Evolutionary conservation across 2,113 vertebrate species (phyloP).

Genomic region (Melanocharis versteri): DNA sequence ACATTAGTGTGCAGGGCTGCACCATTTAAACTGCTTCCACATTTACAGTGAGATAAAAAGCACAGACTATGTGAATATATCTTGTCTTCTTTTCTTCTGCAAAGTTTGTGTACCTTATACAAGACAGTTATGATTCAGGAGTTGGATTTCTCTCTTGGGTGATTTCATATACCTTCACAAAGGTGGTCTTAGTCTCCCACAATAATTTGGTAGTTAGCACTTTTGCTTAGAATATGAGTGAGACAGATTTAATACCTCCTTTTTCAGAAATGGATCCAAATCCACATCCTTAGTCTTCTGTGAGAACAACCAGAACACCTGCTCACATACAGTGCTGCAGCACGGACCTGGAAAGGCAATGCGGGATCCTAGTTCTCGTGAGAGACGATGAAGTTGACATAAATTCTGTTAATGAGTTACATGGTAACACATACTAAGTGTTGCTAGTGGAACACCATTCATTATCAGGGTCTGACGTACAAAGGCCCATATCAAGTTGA

Average conservation of each 20-base stretch:
- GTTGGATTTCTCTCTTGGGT: neutral
- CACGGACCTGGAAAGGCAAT: neutral
- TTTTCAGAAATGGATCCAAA: neutral
- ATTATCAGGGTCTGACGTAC: neutral
- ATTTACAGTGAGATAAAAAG: neutral
- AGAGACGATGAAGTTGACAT: neutral
- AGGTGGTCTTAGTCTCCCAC: neutral
- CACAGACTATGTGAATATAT: neutral
- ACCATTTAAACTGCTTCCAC: neutral
- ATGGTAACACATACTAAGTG: neutral
- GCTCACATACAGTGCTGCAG: neutral
- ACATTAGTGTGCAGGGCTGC: neutral
- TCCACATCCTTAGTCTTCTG: neutral
- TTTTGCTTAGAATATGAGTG: neutral
- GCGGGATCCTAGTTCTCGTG: neutral
- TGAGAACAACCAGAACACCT: neutral
- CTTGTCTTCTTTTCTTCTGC: neutral
- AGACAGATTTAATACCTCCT: neutral
- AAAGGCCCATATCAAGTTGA: neutral
- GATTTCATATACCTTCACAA: neutral
- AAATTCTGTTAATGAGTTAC: neutral
- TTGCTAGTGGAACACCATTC: neutral
- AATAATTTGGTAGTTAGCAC: neutral
- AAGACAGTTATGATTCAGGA: neutral
- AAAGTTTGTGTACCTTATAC: neutral